Percentiles rank a stretch among this genome's conserved stretches.
phyloP scores from a whole-genome alignment of 30 jellyfish, hydroid and myxozoan genomes.

The Aurelia sp. region DNA sequence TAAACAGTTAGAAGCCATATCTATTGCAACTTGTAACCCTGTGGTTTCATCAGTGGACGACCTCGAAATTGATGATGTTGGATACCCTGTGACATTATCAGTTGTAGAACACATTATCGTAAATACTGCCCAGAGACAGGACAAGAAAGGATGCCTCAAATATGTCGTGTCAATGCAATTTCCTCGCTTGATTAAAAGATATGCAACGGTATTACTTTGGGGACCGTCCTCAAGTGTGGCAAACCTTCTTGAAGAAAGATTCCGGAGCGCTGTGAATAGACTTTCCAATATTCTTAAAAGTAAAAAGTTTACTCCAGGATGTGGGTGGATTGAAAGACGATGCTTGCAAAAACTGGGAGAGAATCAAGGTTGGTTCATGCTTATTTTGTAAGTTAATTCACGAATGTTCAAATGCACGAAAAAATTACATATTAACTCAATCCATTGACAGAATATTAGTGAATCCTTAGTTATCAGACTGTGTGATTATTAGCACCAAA shows the following conservation, averaged over 20 bases:
- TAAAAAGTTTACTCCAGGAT: conserved; percentile 23
- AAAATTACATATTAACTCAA: no score
- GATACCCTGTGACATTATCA: conserved; percentile 21
- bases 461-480: no score
- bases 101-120: background rate
- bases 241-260: conserved; percentile 22
- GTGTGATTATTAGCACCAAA: no score
- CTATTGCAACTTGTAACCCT: conserved; percentile 46
- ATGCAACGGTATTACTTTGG: conserved; percentile 24
- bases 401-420: no score
- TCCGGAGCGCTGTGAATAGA: conserved; percentile 27
- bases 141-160: background rate
- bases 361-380: conserved; percentile 6
- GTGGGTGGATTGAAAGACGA: conserved; percentile 30
- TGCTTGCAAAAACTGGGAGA: conserved; percentile 17
- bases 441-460: no score
- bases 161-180: conserved; percentile 18
- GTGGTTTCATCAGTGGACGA: conserved; percentile 32
- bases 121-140: no score
- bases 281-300: conserved; percentile 18
- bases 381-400: no score
- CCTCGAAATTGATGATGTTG: conserved; percentile 12
- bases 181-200: background rate
- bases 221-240: conserved; percentile 27
- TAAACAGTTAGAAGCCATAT: conserved; percentile 20